These are phyloP conservation scores for Rhynchomys soricoides DNA, from an alignment of 2,113 vertebrate species.

Conservation along the genomic window DNA sequence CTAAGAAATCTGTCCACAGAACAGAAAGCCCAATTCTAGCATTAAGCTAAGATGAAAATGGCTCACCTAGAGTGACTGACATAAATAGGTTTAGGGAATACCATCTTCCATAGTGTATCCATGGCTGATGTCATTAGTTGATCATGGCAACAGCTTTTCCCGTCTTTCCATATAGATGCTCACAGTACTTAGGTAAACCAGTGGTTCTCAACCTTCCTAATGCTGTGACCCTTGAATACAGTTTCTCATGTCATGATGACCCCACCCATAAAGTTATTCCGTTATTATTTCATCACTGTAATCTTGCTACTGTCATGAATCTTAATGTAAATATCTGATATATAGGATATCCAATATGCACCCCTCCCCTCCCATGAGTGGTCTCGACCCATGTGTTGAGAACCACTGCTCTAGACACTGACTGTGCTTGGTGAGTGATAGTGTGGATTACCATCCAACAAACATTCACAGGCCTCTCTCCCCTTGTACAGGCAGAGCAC, in stretches of 20 bases:
- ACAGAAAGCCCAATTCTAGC: neutral
- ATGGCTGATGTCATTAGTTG: neutral
- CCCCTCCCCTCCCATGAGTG: neutral
- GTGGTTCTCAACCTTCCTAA: neutral
- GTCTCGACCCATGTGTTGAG: neutral
- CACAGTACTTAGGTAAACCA: neutral
- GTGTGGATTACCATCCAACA: neutral
- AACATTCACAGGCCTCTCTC: neutral
- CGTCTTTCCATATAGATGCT: neutral
- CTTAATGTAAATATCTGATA: neutral
- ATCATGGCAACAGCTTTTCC: neutral
- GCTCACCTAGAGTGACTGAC: neutral
- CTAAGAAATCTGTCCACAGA: neutral
- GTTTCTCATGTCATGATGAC: neutral
- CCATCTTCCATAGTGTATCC: neutral
- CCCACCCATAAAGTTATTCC: neutral
- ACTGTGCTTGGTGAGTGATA: neutral
- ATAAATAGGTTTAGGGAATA: neutral
- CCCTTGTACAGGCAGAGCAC: neutral
- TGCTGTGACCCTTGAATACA: neutral
- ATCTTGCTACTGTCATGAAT: neutral
- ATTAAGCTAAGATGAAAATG: neutral
- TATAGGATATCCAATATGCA: neutral
- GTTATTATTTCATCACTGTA: neutral
- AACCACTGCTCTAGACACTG: neutral